Evolutionary conservation across 2,797 vertebrate genomes (phyloP), one percentile per base, ranked within the genome.

Genomic region (Nannoperca australis): DNA sequence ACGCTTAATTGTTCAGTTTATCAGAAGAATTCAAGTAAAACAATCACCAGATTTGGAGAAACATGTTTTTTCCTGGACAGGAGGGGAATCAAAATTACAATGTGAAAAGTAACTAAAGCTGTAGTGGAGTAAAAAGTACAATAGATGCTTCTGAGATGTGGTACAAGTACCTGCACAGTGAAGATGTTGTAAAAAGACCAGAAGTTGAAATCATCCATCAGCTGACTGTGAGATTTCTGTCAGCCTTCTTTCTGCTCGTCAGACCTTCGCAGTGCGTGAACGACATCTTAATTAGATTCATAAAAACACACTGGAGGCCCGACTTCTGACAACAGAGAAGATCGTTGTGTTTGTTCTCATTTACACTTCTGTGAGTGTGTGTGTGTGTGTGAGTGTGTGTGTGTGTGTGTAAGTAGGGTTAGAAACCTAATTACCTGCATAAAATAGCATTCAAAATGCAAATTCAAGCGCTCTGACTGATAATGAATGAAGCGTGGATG

Each of bases 241-340:
- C 30, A 51, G 22, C 4, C 58, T 5, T 27, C 42, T 69, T 67
- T 27, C 36, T 34, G 18, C 30, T 12, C 58, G 50, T 69, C 49
- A 72, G 61, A 80, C 77, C 63, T 75, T 85, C 64, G 7, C n/a
- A 0, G 38, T 2, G 18, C 7, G 9, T 65, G 40, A 70, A 58
- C 0, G 36, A 78, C 70, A 56, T 67, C n/a, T 58, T 62, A 38
- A 76, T 64, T 82, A 10, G 27, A 68, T 59, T 81, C 13, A 32
- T 15, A 34, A 36, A 70, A 47, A 24, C 32, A 45, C 20, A 11
- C 51, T 55, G 0, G 7, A 59, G 61, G 18, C 27, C 40, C 51
- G 30, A 30, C 0, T 1, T 36, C 51, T 44, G 63, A 38, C 38
- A 24, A 38, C 20, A n/a, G 44, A 66, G 72, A 44, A 42, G n/a